phyloP scores from a whole-genome alignment of 2,888 invertebrate genomes.

The Danaus chrysippus region DNA sequence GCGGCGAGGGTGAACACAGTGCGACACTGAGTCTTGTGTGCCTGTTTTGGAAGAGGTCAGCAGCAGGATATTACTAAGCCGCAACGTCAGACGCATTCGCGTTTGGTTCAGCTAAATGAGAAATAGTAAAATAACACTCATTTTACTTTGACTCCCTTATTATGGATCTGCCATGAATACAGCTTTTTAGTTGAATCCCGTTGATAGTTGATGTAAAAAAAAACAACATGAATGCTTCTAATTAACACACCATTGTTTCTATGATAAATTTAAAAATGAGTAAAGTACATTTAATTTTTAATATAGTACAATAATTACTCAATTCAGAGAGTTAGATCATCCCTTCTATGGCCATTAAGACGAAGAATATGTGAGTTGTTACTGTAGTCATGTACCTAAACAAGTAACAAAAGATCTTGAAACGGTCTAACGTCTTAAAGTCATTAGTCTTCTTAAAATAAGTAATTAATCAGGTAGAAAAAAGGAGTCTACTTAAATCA shows the following conservation, averaged over 20 bases:
- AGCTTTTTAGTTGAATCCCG: not conserved
- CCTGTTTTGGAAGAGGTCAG: slow-evolving; percentile 53
- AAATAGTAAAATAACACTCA: slow-evolving; percentile 56
- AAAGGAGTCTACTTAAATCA: not conserved
- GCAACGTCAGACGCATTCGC: slow-evolving; percentile 64
- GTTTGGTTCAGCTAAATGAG: slow-evolving; percentile 66
- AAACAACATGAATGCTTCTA: not conserved
- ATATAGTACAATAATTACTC: no score
- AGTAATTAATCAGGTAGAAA: no score
- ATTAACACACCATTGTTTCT: not conserved
- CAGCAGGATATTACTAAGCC: slow-evolving; percentile 74
- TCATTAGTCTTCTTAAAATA: no score
- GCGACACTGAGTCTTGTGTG: slow-evolving; percentile 39
- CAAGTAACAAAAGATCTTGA: no score
- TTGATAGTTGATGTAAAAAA: not conserved
- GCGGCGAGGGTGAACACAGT: slow-evolving; percentile 31
- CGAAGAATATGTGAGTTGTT: no score
- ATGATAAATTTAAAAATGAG: no score
- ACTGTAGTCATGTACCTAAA: no score
- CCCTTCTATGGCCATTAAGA: no score
- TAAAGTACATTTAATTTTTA: no score
- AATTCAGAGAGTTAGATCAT: no score
- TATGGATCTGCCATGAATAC: not conserved
- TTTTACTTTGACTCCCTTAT: slow-evolving; percentile 17
- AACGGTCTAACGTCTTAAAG: no score